These are phyloP conservation scores for Lasioglossum pauxillum DNA, from an alignment of 2,888 invertebrate species.

Conservation along the genomic window DNA sequence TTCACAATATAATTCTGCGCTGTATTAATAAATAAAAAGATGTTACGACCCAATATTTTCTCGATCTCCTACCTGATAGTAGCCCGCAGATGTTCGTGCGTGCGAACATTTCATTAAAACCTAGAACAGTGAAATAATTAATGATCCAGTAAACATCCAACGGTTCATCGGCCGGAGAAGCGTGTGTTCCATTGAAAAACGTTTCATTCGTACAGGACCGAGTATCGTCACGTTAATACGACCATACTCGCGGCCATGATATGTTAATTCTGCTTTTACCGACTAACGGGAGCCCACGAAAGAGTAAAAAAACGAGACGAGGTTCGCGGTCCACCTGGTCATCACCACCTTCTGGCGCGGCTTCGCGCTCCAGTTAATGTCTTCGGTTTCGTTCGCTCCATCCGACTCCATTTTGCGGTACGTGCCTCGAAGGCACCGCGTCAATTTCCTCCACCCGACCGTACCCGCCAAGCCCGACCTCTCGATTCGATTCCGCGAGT, in stretches of 20 bases:
- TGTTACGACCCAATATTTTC: not conserved
- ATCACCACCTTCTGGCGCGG: not conserved
- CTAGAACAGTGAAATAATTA: not conserved
- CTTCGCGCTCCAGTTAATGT: constrained; percentile 39
- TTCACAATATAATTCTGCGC: too few relatives aligned
- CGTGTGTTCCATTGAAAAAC: not conserved
- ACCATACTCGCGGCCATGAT: constrained; percentile 41
- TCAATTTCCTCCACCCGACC: constrained; percentile 29
- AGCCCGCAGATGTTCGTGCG: not conserved
- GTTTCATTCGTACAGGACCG: constrained; percentile 13
- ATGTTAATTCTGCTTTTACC: constrained; percentile 55
- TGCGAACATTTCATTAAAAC: not conserved
- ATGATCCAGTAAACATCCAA: constrained; percentile 1
- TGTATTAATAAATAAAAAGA: not conserved
- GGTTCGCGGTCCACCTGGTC: constrained; percentile 36
- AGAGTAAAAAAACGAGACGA: constrained; percentile 52
- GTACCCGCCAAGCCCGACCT: constrained; percentile 21
- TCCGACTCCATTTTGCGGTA: constrained; percentile 30
- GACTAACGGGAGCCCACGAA: constrained; percentile 55
- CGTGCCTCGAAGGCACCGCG: constrained; percentile 38
- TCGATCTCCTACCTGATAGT: not conserved
- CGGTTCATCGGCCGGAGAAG: not conserved
- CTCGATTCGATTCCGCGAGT: constrained; percentile 40
- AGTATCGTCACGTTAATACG: constrained; percentile 26
- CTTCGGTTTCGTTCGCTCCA: constrained; percentile 52